These are phyloP conservation scores for Oreochromis mossambicus DNA, from an alignment of 2,797 vertebrate genomes.

Conservation along the genomic window DNA sequence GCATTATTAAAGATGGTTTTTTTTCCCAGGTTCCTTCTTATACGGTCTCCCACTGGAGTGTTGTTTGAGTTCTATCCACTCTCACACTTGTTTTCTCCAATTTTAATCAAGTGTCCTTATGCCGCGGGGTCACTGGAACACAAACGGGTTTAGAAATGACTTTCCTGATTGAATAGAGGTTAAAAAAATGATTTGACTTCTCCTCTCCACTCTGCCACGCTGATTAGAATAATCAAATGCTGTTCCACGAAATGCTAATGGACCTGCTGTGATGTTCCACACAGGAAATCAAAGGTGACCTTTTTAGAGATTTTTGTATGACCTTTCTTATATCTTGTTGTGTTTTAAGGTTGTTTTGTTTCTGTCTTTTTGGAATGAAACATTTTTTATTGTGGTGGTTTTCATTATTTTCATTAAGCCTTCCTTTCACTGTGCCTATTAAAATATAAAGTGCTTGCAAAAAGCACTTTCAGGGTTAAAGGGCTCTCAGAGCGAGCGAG, in stretches of 20 bases:
- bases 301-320: neutral
- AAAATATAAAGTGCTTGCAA: neutral
- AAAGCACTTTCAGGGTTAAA: neutral
- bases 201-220: neutral
- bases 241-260: neutral
- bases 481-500: neutral
- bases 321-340: neutral
- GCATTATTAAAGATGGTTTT: neutral
- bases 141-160: neutral
- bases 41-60: neutral
- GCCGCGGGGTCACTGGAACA: neutral
- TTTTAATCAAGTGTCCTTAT: neutral
- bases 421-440: neutral
- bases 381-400: neutral
- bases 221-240: neutral
- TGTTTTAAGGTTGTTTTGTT: neutral
- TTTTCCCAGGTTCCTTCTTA: neutral
- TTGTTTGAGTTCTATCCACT: neutral
- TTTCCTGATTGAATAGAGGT: neutral
- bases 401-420: neutral
- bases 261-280: neutral
- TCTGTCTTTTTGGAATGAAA: neutral
- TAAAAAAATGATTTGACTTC: neutral
- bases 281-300: neutral
- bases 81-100: neutral